Base-by-base conservation (phyloP, 2,888 invertebrate genomes). In the Tortrix viridana region DNA sequence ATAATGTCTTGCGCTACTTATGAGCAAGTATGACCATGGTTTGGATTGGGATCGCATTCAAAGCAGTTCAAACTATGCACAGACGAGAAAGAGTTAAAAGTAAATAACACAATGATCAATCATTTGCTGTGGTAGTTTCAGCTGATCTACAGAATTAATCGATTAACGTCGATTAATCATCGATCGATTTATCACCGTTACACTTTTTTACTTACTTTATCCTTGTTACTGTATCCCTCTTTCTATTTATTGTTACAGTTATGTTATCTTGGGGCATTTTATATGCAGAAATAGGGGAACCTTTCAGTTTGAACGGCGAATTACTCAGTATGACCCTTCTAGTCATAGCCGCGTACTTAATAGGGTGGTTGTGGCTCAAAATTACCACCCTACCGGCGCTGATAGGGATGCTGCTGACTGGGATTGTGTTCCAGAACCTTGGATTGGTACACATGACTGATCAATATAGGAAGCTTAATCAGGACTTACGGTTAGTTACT, bases 331-430 rank as follows among this genome's bases (percentile, higher is more conserved):
- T 96, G 74, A 93, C 95, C 1, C 73, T 95, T 1, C 85, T 96
- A 41, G 93, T 94, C 65, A 93, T 96, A 59, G 90, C 93, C n/a
- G 95, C 96, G 19, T 94, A 96, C 81, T 93, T 96, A 74, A 93
- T 95, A 14, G 96, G 96, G 46, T 96, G 95, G 95, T 65, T 90
- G 55, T 85, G 95, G 77, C 86, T 95, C 65, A 94, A 94, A 69
- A 80, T 95, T 22, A 93, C 95, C 3, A 95, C 95, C 0, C 81
- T 96, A 62, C 96, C 96, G 47, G 95, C 96, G 0, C 89, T 96
- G 0, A 95, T 96, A 70, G 96, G 96, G 20, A 96, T 96, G 95
- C 86, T 96, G 43, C 82, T 95, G 60, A 95, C 95, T 2, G 96
- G 96, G 54, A 93, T 96, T 66, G 65, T 95, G 9, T 93, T 95